Conservation (phyloP, 2,113 vertebrate species). For the Thamnaconus septentrionalis region DNA sequence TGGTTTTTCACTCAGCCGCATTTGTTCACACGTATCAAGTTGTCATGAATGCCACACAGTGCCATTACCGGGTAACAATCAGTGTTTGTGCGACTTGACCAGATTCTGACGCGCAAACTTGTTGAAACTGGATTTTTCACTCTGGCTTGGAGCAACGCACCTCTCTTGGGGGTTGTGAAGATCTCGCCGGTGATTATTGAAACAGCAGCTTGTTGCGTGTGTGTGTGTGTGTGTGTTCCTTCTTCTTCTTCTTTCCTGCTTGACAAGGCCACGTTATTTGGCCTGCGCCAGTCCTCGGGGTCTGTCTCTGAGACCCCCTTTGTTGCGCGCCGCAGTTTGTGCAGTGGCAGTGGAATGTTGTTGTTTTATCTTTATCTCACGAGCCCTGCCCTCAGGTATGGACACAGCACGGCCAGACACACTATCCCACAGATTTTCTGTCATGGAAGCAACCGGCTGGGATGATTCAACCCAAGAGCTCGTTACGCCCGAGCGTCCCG, state of each 20-base stretch:
- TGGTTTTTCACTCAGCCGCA: too few relatives aligned
- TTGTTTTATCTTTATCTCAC: slow-evolving; percentile 40
- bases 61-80: too few relatives aligned
- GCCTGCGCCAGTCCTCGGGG: not conserved
- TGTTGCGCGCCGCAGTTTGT: slow-evolving; percentile 18
- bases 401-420: slow-evolving; percentile 40
- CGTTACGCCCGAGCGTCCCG: slow-evolving; percentile 43
- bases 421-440: slow-evolving; percentile 33
- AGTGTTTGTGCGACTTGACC: too few relatives aligned
- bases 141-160: too few relatives aligned
- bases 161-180: too few relatives aligned
- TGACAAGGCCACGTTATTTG: slow-evolving; percentile 3
- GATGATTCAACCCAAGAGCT: slow-evolving; percentile 30
- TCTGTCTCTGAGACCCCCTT: not conserved
- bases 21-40: too few relatives aligned
- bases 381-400: slow-evolving; percentile 48
- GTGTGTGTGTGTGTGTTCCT: not conserved
- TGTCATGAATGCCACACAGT: too few relatives aligned
- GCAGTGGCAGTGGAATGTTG: slow-evolving; percentile 41
- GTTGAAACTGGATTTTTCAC: too few relatives aligned
- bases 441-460: not conserved
- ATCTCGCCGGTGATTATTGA: too few relatives aligned
- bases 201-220: too few relatives aligned
- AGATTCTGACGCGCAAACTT: too few relatives aligned
- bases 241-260: not conserved